phyloP scores from a whole-genome alignment of 2,888 invertebrate genomes.

The Xanthia togata region DNA sequence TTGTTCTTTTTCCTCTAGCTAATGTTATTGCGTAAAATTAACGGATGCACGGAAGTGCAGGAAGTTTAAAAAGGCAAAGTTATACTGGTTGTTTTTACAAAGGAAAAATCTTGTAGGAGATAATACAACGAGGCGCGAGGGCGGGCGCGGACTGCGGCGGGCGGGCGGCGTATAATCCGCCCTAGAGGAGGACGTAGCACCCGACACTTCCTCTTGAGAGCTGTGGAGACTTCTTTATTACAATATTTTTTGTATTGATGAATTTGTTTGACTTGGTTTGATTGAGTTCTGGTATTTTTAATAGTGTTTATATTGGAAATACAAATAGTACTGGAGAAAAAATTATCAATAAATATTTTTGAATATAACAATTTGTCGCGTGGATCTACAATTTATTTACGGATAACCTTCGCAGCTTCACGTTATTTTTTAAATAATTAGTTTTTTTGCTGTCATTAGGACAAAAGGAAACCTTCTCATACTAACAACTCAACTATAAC shows the following conservation, averaged over 20 bases:
- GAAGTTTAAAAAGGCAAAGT: constrained; percentile 51
- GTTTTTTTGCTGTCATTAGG: neutral
- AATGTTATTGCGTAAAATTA: constrained; percentile 52
- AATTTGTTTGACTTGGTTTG: neutral
- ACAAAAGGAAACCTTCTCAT: neutral
- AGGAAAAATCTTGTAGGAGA: constrained; percentile 75
- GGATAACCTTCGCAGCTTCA: neutral
- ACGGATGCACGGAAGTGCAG: constrained; percentile 49
- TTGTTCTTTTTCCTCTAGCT: constrained; percentile 12
- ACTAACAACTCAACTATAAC: neutral
- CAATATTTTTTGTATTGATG: neutral
- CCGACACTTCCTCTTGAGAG: constrained; percentile 45
- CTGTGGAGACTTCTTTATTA: constrained; percentile 48
- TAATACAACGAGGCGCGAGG: constrained; percentile 78
- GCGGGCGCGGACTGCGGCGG: constrained; percentile 67
- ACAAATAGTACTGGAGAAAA: neutral
- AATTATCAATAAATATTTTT: neutral
- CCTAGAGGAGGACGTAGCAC: constrained; percentile 68
- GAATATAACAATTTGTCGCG: neutral
- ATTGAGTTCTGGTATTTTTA: neutral
- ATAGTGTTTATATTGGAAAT: neutral
- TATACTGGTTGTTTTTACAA: constrained; percentile 57
- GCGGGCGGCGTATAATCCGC: constrained; percentile 72
- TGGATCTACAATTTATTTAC: neutral
- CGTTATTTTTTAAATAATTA: neutral